Percentiles rank a stretch among this genome's conserved stretches.
phyloP scores from a whole-genome alignment of 2,113 vertebrate genomes.

The Osmerus mordax region DNA sequence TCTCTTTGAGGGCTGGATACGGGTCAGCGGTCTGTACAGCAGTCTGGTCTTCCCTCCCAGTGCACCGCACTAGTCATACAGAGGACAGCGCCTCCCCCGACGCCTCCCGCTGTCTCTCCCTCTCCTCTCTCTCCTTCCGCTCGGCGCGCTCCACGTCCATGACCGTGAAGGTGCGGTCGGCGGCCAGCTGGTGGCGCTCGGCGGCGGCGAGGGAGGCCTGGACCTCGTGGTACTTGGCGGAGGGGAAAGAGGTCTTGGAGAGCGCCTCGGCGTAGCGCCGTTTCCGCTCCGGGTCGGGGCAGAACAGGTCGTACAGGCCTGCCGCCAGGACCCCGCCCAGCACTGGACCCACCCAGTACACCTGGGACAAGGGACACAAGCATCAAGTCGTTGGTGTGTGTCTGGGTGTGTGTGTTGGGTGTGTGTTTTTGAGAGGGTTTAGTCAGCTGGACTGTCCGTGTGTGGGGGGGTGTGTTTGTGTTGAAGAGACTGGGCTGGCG shows the following conservation, averaged over 20 bases:
- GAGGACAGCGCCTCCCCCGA: slow-evolving; percentile 84
- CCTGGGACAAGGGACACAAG: slow-evolving; percentile 40
- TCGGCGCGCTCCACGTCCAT: slow-evolving; percentile 79
- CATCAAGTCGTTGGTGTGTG: too few relatives aligned
- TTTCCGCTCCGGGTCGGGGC: slow-evolving; percentile 61
- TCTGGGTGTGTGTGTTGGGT: neutral
- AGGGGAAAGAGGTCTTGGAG: slow-evolving; percentile 70
- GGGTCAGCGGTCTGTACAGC: slow-evolving; percentile 18
- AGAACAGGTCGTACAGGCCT: slow-evolving; percentile 66
- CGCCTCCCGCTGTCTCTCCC: slow-evolving; percentile 77
- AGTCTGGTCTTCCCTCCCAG: slow-evolving; percentile 67
- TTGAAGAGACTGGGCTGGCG: neutral
- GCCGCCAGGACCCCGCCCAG: slow-evolving; percentile 62
- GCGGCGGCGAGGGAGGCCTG: slow-evolving; percentile 74
- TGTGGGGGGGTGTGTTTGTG: neutral
- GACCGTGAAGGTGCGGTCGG: slow-evolving; percentile 76
- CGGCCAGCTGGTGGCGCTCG: slow-evolving; percentile 43
- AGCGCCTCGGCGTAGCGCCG: slow-evolving; percentile 72
- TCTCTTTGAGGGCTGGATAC: slow-evolving; percentile 45
- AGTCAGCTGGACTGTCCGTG: neutral
- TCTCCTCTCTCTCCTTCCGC: slow-evolving; percentile 78
- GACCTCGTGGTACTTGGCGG: slow-evolving; percentile 78
- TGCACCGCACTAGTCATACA: slow-evolving; percentile 82
- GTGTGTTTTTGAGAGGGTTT: neutral
- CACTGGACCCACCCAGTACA: slow-evolving; percentile 70